A percentile compares a stretch with the other conserved stretches of the same genome.
Conservation (phyloP, 2,113 vertebrate genomes). For the Carlito syrichta region DNA sequence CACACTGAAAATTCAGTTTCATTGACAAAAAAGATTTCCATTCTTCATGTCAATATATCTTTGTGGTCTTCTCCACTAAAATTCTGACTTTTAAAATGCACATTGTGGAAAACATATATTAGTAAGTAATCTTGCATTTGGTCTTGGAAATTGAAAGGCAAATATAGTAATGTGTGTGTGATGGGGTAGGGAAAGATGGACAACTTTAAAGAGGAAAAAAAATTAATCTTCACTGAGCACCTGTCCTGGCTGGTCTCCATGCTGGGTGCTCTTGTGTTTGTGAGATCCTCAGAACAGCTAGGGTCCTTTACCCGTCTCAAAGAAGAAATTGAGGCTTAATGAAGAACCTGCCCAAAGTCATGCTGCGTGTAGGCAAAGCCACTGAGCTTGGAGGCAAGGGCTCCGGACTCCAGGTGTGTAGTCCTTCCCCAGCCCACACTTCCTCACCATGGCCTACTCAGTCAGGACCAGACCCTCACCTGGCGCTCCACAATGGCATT, state of each 20-base stretch:
- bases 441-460: neutral
- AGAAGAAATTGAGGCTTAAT: neutral
- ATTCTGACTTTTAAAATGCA: neutral
- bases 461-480: fast-evolving
- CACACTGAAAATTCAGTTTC: neutral
- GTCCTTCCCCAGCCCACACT: neutral
- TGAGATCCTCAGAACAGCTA: neutral
- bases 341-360: neutral
- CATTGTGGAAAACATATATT: neutral
- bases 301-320: neutral
- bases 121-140: neutral
- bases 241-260: neutral
- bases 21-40: slow-evolving; percentile 23
- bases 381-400: neutral
- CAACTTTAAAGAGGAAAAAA: neutral
- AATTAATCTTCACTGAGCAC: neutral
- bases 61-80: neutral
- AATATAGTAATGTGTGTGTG: neutral
- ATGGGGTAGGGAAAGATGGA: fast-evolving
- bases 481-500: neutral
- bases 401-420: neutral
- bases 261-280: neutral
- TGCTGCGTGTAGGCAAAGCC: neutral
- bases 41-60: neutral
- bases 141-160: neutral